Evolutionary conservation across 1,140 invertebrate species (phyloP).

Genomic region (Anoplolepis gracilipes): DNA sequence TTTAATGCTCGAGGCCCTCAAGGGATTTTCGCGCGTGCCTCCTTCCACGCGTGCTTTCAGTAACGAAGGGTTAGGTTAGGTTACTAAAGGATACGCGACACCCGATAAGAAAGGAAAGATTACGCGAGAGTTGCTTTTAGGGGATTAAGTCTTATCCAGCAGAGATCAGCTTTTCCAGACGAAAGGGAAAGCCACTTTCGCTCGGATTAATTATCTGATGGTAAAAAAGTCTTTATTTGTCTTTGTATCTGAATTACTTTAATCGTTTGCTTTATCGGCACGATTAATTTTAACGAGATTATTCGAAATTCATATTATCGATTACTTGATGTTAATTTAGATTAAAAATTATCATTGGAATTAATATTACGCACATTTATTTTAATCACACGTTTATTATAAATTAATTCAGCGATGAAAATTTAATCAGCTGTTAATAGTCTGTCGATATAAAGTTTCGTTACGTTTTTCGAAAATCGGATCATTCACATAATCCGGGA

Average conservation of each 20-base stretch:
- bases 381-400: too few relatives aligned
- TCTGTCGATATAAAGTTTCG: background rate
- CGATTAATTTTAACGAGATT: background rate
- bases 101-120: constrained; percentile 56
- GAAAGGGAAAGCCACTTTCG: background rate
- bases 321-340: background rate
- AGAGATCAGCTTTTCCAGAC: constrained; percentile 16
- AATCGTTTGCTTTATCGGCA: background rate
- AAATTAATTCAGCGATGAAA: background rate
- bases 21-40: background rate
- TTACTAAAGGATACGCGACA: constrained; percentile 33
- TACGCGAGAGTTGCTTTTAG: constrained; percentile 64
- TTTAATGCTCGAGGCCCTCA: constrained; percentile 64
- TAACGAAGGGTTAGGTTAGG: background rate
- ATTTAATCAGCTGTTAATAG: background rate
- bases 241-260: background rate
- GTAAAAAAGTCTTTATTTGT: background rate
- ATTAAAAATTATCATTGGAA: background rate
- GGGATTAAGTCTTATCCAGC: constrained; percentile 59
- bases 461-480: constrained; percentile 9
- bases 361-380: background rate
- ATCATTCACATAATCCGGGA: background rate
- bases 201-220: constrained; percentile 22
- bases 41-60: background rate
- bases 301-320: background rate